Conservation (phyloP, 2,797 vertebrate species). For the Myotis pilosus region DNA sequence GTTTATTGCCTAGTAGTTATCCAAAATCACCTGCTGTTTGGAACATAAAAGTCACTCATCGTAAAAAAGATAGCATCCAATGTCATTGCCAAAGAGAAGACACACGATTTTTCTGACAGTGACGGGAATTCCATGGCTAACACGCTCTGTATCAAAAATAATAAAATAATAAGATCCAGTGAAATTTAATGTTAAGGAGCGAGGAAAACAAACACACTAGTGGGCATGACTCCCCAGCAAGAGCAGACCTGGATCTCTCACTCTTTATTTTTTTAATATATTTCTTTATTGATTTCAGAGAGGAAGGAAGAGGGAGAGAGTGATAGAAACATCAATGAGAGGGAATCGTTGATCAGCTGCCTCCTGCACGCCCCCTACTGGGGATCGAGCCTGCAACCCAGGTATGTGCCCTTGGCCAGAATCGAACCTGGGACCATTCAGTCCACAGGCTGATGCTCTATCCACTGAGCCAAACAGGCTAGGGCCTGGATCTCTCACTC, state of each 20-base stretch:
- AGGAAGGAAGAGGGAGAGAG: no score
- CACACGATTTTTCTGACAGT: conserved; percentile 49
- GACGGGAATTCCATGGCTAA: conserved; percentile 54
- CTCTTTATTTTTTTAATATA: background rate
- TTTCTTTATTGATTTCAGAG: no score
- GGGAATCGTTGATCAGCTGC: no score
- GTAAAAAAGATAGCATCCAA: background rate
- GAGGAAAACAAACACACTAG: background rate
- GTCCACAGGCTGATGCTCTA: no score
- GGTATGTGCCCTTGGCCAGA: no score
- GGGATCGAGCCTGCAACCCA: no score
- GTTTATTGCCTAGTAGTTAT: background rate
- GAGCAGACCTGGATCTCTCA: background rate
- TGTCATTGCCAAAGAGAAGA: conserved; percentile 40
- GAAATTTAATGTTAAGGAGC: conserved; percentile 29
- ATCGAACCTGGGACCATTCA: no score
- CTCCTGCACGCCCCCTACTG: no score
- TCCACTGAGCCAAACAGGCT: no score
- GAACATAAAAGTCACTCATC: background rate
- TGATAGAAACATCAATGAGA: no score
- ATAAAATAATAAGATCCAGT: conserved; percentile 58
- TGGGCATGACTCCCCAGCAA: background rate
- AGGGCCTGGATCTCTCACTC: background rate
- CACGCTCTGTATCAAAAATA: conserved; percentile 15
- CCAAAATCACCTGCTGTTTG: background rate